Base-by-base conservation (phyloP, 1,140 invertebrate species). In the Bombus superbus region DNA sequence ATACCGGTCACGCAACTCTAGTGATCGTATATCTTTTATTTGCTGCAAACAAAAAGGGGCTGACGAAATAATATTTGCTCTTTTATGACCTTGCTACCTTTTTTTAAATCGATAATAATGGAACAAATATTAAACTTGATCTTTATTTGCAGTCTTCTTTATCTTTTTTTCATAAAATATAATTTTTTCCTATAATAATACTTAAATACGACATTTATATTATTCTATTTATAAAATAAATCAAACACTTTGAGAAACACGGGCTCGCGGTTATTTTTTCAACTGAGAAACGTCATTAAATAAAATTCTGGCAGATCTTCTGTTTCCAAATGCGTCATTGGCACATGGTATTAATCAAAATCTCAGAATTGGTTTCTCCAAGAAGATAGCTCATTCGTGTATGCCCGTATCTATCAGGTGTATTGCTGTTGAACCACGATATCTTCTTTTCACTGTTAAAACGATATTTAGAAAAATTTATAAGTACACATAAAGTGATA, bases 261-360 rank as follows among this genome's bases (percentile, higher is more conserved):
- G 1, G 0, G 47, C 18, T 53, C 6, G 47, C 47, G 47, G 47
- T 53, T 53, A 53, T 53, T 53, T 53, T 53, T 53, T 53, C 47
- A 6, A 53, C 18, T 22, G 47, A 53, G 22, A 53, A 53, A 53
- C 47, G 38, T 62, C 32, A 40, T n/a, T 15, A 8, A 13, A 25
- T 32, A 28, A 76, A 28, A 59, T 62, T 77, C 22, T 8, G n/a
- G 2, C 22, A 44, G 11, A 6, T 38, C 22, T 75, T 75, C 22
- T 11, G 11, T 10, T 44, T 66, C 1, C 3, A 25, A 53, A 76
- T 76, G 32, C 77, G 77, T 79, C 77, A 79, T n/a, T 77, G 59
- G 6, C 38, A 35, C n/a, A 40, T 38, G 5, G 2, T 32, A 79
- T 47, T 38, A 25, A 59, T 72, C 3, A 1, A 59, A 81, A 28